phyloP scores from a whole-genome alignment of 2,888 invertebrate genomes.

The Clistopyga incitator region DNA sequence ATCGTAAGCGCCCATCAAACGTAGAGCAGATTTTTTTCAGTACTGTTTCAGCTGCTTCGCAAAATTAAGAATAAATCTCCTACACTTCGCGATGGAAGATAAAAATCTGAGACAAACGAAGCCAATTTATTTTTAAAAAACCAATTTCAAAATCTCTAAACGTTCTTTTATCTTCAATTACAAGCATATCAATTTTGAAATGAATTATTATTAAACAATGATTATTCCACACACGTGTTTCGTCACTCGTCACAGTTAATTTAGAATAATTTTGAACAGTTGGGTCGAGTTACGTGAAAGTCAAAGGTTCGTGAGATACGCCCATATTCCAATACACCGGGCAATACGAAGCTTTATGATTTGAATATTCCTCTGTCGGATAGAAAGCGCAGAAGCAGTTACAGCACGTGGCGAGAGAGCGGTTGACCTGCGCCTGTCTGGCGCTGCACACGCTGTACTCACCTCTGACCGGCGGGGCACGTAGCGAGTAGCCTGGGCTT shows the following conservation, averaged over 20 bases:
- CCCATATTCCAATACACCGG: background rate
- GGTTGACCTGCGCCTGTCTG: constrained; percentile 42
- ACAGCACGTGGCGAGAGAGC: constrained; percentile 63
- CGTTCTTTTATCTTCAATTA: too few relatives aligned
- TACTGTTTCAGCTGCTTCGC: constrained; percentile 30
- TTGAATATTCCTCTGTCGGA: constrained; percentile 35
- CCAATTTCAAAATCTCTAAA: too few relatives aligned
- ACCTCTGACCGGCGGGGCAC: constrained; percentile 68
- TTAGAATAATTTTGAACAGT: too few relatives aligned
- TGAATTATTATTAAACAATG: too few relatives aligned
- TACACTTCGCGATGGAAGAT: too few relatives aligned
- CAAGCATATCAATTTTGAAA: too few relatives aligned
- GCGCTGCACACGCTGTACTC: constrained; percentile 27
- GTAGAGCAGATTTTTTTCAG: constrained; percentile 33
- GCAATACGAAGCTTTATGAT: constrained; percentile 34
- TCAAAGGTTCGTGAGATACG: too few relatives aligned
- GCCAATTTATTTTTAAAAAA: too few relatives aligned
- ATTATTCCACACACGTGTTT: too few relatives aligned
- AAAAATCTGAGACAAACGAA: too few relatives aligned
- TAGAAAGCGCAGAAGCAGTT: constrained; percentile 22
- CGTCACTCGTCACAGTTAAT: too few relatives aligned
- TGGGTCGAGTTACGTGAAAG: too few relatives aligned
- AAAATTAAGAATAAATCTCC: constrained; percentile 52
- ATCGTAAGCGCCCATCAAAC: constrained; percentile 52
- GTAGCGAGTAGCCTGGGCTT: constrained; percentile 59